Evolutionary conservation across 2,797 vertebrate genomes (phyloP).

Genomic region (Brachyrhaphis roseni): DNA sequence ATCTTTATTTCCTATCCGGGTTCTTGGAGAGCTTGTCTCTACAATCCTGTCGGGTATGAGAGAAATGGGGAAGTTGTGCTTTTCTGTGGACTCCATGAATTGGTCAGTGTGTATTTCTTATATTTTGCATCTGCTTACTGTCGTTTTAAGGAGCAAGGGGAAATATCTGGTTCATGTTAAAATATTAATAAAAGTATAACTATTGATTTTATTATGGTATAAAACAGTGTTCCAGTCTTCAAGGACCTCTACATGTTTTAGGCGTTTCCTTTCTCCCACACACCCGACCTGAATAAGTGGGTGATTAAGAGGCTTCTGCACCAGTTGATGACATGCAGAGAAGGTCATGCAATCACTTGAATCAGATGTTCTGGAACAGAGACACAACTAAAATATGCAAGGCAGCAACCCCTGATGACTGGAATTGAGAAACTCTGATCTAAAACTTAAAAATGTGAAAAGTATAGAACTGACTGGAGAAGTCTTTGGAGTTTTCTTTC

Average conservation of each 20-base stretch:
- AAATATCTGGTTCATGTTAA: not conserved
- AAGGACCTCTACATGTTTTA: too few relatives aligned
- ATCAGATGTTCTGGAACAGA: too few relatives aligned
- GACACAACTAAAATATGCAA: too few relatives aligned
- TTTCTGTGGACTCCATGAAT: not conserved
- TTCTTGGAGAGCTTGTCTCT: slow-evolving; percentile 42
- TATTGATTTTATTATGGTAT: not conserved
- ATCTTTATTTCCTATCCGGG: slow-evolving; percentile 57
- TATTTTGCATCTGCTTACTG: not conserved
- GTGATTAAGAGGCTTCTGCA: too few relatives aligned
- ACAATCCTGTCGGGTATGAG: slow-evolving; percentile 24
- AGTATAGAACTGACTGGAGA: not conserved
- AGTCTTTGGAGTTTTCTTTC: not conserved
- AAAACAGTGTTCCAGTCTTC: too few relatives aligned
- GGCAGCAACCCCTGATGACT: too few relatives aligned
- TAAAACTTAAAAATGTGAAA: not conserved
- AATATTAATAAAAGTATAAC: not conserved
- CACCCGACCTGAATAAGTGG: too few relatives aligned
- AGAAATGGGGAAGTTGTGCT: slow-evolving; percentile 17
- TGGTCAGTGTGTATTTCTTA: slow-evolving; percentile 12
- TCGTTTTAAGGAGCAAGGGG: not conserved
- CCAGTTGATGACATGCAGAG: too few relatives aligned
- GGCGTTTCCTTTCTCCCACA: too few relatives aligned
- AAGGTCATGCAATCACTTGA: too few relatives aligned
- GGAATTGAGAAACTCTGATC: not conserved